Base-by-base conservation (phyloP, 2,113 vertebrate species). In the Chionomys nivalis region DNA sequence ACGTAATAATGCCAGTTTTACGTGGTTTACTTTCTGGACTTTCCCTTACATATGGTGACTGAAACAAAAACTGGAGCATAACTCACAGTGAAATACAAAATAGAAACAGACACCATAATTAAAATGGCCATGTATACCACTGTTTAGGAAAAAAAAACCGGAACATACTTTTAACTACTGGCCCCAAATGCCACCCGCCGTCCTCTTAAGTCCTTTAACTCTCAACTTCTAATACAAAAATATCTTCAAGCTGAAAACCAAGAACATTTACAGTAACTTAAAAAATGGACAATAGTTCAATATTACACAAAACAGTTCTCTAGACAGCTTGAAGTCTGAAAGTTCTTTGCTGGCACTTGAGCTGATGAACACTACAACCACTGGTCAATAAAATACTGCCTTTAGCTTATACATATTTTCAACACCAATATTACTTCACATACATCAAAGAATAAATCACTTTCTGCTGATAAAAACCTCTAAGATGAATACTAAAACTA, bases 181-280 rank as follows among this genome's bases (percentile, higher is more conserved):
- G 93, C 92, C 90, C 91, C 93, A 97, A 96, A 95, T 91, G 86
- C 82, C 89, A 93, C 87, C 87, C 89, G 92, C 87, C 87, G 93
- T 91, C 66, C 91, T 96, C 70, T 96, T 90, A 88, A 31, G 88
- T 91, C 94, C 79, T 94, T 31, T 85, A 96, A 73, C 26, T 93
- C 73, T 94, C 93, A 95, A 95, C 75, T 96, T 97, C 95, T 96
- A 95, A 96, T 97, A 97, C 73, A 97, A 98, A 97, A 97, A 97
- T 97, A 97, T 26, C 79, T 96, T 91, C 44, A 87, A 96, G 95
- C 79, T 97, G 94, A 93, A 97, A 96, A 94, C 89, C 68, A 96
- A 94, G 73, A 96, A 92, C 91, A 94, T 96, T 93, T 96, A 97
- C 47, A 96, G 61, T 76, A 42, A 97, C 91, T 96, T 97, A 96